phyloP scores from a whole-genome alignment of 2,113 vertebrate genomes.

The Salminus brasiliensis region DNA sequence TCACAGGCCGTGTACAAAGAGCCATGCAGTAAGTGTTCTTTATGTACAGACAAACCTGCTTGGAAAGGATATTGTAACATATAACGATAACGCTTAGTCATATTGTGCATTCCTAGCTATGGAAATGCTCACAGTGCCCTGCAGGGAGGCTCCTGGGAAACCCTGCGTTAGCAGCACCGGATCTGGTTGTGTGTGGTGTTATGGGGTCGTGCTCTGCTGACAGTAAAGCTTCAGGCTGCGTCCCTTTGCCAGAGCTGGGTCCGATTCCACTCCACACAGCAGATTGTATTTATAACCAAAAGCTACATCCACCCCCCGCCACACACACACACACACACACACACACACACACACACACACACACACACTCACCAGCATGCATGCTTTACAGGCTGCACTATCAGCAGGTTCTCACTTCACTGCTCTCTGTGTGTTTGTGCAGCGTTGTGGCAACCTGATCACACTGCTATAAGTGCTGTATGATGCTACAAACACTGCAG shows the following conservation, averaged over 20 bases:
- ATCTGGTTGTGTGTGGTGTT: not conserved
- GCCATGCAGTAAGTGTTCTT: no score
- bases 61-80: no score
- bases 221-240: constrained; percentile 55
- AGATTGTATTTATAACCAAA: constrained; percentile 81
- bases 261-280: constrained; percentile 75
- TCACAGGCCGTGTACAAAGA: no score
- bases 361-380: constrained; percentile 25
- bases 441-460: constrained; percentile 53
- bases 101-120: no score
- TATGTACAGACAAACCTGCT: no score
- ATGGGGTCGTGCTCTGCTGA: constrained; percentile 39
- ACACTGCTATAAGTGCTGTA: constrained; percentile 40
- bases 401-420: constrained; percentile 72
- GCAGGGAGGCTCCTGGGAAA: not conserved
- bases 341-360: not conserved
- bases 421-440: constrained; percentile 64
- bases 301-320: constrained; percentile 54
- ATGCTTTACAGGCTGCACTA: constrained; percentile 57
- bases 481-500: constrained; percentile 50
- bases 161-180: not conserved
- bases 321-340: not conserved
- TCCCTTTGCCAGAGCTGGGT: constrained; percentile 65
- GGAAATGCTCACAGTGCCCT: not conserved
- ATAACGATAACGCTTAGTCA: no score